phyloP scores from a whole-genome alignment of 2,888 invertebrate genomes.

The Syritta pipiens region DNA sequence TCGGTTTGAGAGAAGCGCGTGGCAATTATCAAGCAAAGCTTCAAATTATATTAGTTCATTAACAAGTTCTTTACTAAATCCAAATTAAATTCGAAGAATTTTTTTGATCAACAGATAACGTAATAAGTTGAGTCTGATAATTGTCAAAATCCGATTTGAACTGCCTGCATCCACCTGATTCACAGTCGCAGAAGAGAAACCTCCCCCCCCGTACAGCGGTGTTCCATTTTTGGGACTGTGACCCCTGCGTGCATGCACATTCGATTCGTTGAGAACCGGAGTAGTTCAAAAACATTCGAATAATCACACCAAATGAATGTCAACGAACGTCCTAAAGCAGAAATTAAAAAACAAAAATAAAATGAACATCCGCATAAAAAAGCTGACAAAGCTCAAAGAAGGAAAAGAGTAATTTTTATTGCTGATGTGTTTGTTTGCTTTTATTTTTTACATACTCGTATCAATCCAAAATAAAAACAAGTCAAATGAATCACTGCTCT shows the following conservation, averaged over 20 bases:
- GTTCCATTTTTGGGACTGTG: background rate
- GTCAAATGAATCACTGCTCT: slow-evolving; percentile 48
- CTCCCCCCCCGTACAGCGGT: too few species aligned
- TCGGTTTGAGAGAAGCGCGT: too few species aligned
- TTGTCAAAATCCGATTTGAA: background rate
- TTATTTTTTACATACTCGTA: slow-evolving; percentile 29
- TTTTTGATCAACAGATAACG: too few species aligned
- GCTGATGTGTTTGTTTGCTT: too few species aligned
- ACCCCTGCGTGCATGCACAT: background rate
- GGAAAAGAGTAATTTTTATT: background rate
- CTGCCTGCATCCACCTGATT: background rate
- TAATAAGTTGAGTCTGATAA: slow-evolving; percentile 1
- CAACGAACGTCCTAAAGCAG: slow-evolving; percentile 21
- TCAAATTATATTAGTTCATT: too few species aligned
- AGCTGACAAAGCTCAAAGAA: slow-evolving; percentile 33
- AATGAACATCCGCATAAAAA: background rate
- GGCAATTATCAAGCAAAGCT: too few species aligned
- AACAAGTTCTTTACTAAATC: too few species aligned
- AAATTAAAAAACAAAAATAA: background rate
- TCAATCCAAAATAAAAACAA: slow-evolving; percentile 43
- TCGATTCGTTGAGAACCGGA: background rate
- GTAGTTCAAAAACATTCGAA: background rate
- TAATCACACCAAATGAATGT: slow-evolving; percentile 2
- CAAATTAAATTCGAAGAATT: too few species aligned
- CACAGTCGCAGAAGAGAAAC: too few species aligned